Evolutionary conservation across 1,140 invertebrate species (phyloP).

Genomic region (Oryctes rhinoceros): DNA sequence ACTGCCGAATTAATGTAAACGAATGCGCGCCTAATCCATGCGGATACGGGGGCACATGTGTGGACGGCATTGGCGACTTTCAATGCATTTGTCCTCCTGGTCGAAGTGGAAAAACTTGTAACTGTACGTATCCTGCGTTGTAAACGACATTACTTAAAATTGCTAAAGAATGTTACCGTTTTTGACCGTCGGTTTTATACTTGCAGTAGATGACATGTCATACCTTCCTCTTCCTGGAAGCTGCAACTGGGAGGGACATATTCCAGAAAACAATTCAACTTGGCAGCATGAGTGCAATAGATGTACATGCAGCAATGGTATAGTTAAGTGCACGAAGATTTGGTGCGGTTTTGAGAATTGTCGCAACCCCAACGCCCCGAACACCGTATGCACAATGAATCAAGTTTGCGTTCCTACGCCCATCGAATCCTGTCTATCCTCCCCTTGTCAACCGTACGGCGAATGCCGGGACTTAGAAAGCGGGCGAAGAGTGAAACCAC

Average conservation of each 20-base stretch:
- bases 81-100: conserved; percentile 83
- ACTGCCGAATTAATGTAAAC: conserved; percentile 80
- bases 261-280: conserved; percentile 68
- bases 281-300: conserved; percentile 83
- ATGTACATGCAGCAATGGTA: conserved; percentile 78
- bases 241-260: conserved; percentile 69
- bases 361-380: conserved; percentile 63
- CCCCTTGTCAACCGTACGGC: conserved; percentile 80
- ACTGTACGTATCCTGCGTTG: conserved; percentile 57
- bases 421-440: conserved; percentile 78
- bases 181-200: conserved; percentile 41
- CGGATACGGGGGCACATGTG: conserved; percentile 82
- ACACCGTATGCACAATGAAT: conserved; percentile 66
- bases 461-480: conserved; percentile 81
- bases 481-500: conserved; percentile 77
- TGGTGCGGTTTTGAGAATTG: conserved; percentile 88
- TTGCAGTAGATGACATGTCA: conserved; percentile 61
- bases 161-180: conserved; percentile 17
- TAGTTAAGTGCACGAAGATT: conserved; percentile 82
- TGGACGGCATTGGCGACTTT: conserved; percentile 78
- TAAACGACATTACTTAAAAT: background rate
- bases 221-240: conserved; percentile 59
- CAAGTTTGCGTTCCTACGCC: conserved; percentile 81
- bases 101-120: conserved; percentile 75
- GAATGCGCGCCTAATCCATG: conserved; percentile 85